These are phyloP conservation scores for Drosophila trapezifrons DNA, from an alignment of 1,140 invertebrate species.

Conservation along the genomic window DNA sequence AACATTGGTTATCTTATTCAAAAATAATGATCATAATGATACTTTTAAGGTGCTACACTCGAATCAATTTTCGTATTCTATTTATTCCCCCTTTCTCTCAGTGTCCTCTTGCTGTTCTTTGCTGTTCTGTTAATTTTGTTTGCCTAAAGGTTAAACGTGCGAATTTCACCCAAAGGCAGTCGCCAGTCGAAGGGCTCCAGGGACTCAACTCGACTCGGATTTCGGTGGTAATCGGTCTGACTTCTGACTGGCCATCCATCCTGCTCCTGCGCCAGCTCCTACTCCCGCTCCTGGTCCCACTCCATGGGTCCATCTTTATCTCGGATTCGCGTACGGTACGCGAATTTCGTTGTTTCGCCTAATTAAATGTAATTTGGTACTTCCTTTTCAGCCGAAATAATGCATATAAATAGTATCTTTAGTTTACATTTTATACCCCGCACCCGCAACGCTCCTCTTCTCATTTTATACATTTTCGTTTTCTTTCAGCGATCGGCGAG, in stretches of 20 bases:
- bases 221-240: slow-evolving; percentile 81
- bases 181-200: slow-evolving; percentile 44
- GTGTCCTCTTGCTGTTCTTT: slow-evolving; percentile 41
- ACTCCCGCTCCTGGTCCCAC: slow-evolving; percentile 30
- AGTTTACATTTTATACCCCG: slow-evolving; percentile 75
- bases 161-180: slow-evolving; percentile 77
- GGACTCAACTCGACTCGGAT: slow-evolving; percentile 38
- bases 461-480: slow-evolving; percentile 79
- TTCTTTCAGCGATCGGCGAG: slow-evolving; percentile 64
- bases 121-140: slow-evolving; percentile 62
- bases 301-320: slow-evolving; percentile 31
- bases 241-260: slow-evolving; percentile 63
- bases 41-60: neutral
- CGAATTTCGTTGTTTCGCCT: slow-evolving; percentile 76
- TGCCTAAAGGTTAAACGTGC: slow-evolving; percentile 83
- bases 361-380: slow-evolving; percentile 84
- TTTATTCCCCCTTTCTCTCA: neutral
- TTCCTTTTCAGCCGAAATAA: slow-evolving; percentile 83
- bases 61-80: no score
- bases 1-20: no score
- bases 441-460: slow-evolving; percentile 35
- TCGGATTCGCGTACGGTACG: slow-evolving; percentile 70
- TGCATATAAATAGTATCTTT: slow-evolving; percentile 82
- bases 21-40: no score
- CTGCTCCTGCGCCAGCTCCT: slow-evolving; percentile 38